Base-by-base conservation (phyloP, 2,797 vertebrate genomes). In the Danio choprae region DNA sequence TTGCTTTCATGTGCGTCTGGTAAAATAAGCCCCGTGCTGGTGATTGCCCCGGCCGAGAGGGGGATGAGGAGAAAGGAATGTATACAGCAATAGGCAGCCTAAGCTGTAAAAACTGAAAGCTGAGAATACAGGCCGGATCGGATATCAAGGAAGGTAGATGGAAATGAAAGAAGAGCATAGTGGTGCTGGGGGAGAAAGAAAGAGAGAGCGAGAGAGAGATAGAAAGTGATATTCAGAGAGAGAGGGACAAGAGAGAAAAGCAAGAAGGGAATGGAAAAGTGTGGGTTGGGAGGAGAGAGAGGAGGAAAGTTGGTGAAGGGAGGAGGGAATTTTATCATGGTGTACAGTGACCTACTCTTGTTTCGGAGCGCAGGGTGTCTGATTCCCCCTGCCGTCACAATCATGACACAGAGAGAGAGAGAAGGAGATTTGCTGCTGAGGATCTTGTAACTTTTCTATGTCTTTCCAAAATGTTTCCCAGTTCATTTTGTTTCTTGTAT, bases 51-150 rank as follows among this genome's bases (percentile, higher is more conserved):
- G 93, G 93, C 88, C 93, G 94, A 94, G 94, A 94, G 89, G 90
- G 82, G 90, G 90, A 89, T 84, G 89, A 80, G 93, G 95, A 96
- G 96, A 97, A 96, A 97, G 97, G 98, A 99, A 99, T 98, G 97
- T 97, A 97, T 96, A 97, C 95, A 96, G 96, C 95, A 93, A 95
- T 92, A 94, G 95, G 92, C 94, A 93, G 96, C 94, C 96, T 96
- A 95, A 97, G 97, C 98, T 99, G 97, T 98, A 99, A 98, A 99
- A 99, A 97, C 95, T 96, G 98, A 95, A 99, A 99, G 95, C 92
- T 83, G 96, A 99, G 95, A 89, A 91, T 93, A 92, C 92, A 91
- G 85, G 86, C 89, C 87, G 91, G 96, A 96, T 99, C 97, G 88
- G 91, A 96, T 99, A 97, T 98, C 98, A 98, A 96, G 96, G 95